phyloP scores from a whole-genome alignment of 2,888 invertebrate genomes.

The Drosophila mettleri region DNA sequence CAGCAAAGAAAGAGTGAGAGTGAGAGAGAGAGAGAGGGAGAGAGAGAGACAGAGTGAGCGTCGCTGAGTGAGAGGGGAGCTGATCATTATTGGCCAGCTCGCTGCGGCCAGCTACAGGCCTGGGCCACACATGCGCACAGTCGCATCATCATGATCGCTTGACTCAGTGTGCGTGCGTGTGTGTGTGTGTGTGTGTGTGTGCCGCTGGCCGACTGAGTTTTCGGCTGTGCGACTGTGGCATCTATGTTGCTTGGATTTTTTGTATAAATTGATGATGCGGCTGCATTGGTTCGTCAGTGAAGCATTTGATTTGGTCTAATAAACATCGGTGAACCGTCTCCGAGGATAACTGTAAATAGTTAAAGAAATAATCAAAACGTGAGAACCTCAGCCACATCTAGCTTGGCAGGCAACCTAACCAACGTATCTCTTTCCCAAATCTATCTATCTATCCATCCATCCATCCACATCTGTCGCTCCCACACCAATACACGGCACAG shows the following conservation, averaged over 20 bases:
- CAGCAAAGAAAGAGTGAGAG: constrained; percentile 5
- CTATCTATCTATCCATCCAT: constrained; percentile 1
- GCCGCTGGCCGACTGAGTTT: constrained; percentile 40
- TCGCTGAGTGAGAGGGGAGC: constrained; percentile 3
- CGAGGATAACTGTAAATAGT: constrained; percentile 52
- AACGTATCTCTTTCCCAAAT: constrained; percentile 35
- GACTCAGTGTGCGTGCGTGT: constrained; percentile 46
- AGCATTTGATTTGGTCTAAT: constrained; percentile 85
- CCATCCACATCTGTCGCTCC: constrained; percentile 44
- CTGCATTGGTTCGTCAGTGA: constrained; percentile 85
- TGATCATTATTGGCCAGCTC: constrained; percentile 76
- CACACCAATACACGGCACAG: constrained; percentile 66
- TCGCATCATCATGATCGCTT: constrained; percentile 63
- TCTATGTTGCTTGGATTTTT: constrained; percentile 76
- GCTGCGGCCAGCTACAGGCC: constrained; percentile 54
- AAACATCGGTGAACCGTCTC: constrained; percentile 82
- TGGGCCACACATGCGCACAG: constrained; percentile 70
- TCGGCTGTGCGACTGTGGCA: constrained; percentile 50
- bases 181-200: constrained; percentile 25
- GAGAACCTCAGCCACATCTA: constrained; percentile 54
- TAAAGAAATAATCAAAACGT: constrained; percentile 47
- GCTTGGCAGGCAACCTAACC: constrained; percentile 57
- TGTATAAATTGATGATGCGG: constrained; percentile 85
- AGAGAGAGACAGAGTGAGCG: neutral
- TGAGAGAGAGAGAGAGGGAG: neutral